Base-by-base conservation (phyloP, 2,113 vertebrate species). In the Plecturocebus donacophilus region DNA sequence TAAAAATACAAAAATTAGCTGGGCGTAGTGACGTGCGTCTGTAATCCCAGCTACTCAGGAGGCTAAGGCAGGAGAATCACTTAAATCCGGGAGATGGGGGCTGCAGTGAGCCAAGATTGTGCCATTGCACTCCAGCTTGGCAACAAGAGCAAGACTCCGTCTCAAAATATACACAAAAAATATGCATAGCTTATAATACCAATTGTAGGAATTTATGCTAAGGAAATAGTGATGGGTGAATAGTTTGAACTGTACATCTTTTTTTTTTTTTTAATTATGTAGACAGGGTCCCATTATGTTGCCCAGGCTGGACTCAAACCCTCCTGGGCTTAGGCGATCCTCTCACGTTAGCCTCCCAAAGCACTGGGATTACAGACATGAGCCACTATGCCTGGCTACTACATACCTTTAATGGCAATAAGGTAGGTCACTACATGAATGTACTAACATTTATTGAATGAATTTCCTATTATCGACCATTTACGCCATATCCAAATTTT, bases 161-260 rank as follows among this genome's bases (percentile, higher is more conserved):
- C 9, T 5, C 19, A 21, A 21, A 71, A 70, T 19, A 70, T 35
- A 70, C 35, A 35, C 27, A 66, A 70, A 70, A 97, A 76, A 47
- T 6, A 42, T 54, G 13, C 45, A 52, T 47, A 77, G 5, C 1
- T 7, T 58, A 23, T 8, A 86, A 47, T 38, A 91, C 70, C 45
- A 38, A 56, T 75, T 91, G 86, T 56, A 94, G 82, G 54, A 87
- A 87, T 47, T 91, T 87, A 68, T 21, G 8, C 49, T 83, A 93
- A 93, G 54, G 52, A 95, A 93, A 86, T 77, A 58, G 52, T 42
- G 49, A 91, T 49, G 35, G 6, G 42, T 89, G 23, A 93, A 73
- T 1, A 93, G 86, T 66, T 84, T 89, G 75, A 95, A 83, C 40
- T 85, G 38, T 58, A 52, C 35, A 83, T 27, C 47, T 40, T 40